Evolutionary conservation across 2,113 vertebrate genomes (phyloP).

Genomic region (Pipra filicauda): DNA sequence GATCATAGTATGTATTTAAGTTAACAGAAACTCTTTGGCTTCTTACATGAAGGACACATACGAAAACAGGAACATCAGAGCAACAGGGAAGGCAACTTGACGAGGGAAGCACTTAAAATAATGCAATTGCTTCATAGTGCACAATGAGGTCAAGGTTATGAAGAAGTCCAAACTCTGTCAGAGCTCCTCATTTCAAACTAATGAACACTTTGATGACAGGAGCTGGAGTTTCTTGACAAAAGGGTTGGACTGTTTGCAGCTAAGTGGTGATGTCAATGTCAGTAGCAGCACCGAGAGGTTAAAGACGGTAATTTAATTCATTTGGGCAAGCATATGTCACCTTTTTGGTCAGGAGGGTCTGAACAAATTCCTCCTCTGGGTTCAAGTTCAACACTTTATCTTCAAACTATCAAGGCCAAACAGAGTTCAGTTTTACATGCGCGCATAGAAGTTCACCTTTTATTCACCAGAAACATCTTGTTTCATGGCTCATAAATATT

Average conservation of each 20-base stretch:
- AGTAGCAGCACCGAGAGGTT: background rate
- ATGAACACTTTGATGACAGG: constrained; percentile 27
- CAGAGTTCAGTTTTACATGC: constrained; percentile 30
- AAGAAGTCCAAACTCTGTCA: background rate
- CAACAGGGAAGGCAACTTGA: background rate
- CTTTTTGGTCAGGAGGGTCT: background rate
- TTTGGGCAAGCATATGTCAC: background rate
- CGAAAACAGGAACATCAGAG: background rate
- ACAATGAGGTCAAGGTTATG: background rate
- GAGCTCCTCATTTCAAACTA: constrained; percentile 29
- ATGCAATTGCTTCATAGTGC: background rate
- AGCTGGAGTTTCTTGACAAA: background rate
- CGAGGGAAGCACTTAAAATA: constrained; percentile 12
- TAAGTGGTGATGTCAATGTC: constrained; percentile 6
- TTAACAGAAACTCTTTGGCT: background rate
- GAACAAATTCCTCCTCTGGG: background rate
- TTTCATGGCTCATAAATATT: constrained; percentile 66
- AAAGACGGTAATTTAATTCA: constrained; percentile 45
- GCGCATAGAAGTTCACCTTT: constrained; percentile 22
- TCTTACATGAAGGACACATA: background rate
- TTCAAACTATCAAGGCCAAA: constrained; percentile 23
- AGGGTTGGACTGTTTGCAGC: background rate
- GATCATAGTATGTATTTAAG: background rate
- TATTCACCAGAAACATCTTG: constrained; percentile 46
- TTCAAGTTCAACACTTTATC: constrained; percentile 39